These are phyloP conservation scores for Loriculus beryllinus DNA, from an alignment of 2,797 vertebrate genomes.

Conservation along the genomic window DNA sequence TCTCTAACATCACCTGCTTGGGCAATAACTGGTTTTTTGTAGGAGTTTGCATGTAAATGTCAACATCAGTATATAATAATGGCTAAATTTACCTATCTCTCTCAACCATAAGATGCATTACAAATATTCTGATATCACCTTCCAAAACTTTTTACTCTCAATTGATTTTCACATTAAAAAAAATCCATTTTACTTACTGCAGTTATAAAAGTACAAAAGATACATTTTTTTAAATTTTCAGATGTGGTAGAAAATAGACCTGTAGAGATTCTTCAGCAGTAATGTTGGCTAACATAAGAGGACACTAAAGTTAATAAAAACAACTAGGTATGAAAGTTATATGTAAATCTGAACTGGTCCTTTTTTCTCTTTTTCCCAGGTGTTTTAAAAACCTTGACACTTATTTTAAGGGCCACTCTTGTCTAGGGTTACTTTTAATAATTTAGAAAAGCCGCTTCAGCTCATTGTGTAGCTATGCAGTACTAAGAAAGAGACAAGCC, in stretches of 20 bases:
- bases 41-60: background rate
- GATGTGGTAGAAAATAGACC: background rate
- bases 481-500: conserved; percentile 39
- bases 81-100: background rate
- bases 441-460: background rate
- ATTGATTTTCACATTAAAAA: background rate
- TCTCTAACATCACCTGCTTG: background rate
- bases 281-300: background rate
- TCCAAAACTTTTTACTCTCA: background rate
- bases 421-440: conserved; percentile 22
- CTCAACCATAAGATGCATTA: background rate
- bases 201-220: background rate
- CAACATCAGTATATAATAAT: background rate
- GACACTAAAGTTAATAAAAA: background rate
- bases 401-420: conserved; percentile 1
- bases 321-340: background rate
- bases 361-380: background rate
- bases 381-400: background rate
- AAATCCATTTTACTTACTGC: background rate
- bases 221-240: background rate
- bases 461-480: conserved; percentile 13
- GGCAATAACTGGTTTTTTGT: background rate
- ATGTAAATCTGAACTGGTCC: background rate
- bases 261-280: background rate
- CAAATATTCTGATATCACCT: background rate